A percentile compares a stretch with the other conserved stretches of the same genome.
phyloP scores from a whole-genome alignment of 2,888 invertebrate genomes.

The Dichetophora obliterata region DNA sequence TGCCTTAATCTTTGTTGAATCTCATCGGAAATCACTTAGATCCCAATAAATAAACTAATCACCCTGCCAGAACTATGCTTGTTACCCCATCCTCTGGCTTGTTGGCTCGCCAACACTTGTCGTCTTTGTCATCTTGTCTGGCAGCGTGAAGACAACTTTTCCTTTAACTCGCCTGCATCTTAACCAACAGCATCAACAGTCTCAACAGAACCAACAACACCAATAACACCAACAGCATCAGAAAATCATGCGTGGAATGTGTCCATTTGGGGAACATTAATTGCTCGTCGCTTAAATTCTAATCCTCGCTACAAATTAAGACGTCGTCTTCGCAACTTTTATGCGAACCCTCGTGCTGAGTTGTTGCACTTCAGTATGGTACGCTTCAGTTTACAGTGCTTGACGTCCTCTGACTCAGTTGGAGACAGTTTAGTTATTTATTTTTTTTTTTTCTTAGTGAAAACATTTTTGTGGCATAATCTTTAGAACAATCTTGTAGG shows the following conservation, averaged over 20 bases:
- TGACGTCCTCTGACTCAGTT: too few relatives aligned
- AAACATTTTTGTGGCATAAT: too few relatives aligned
- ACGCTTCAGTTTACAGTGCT: background rate
- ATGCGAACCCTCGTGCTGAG: constrained; percentile 65
- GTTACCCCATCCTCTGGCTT: background rate
- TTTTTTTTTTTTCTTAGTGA: too few relatives aligned
- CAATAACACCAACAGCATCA: constrained; percentile 27
- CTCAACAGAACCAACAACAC: background rate
- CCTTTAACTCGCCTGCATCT: constrained; percentile 1
- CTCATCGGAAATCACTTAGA: constrained; percentile 71
- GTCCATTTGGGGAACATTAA: constrained; percentile 67
- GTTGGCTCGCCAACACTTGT: constrained; percentile 38
- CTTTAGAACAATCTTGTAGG: too few relatives aligned
- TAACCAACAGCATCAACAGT: background rate
- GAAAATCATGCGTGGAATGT: constrained; percentile 51
- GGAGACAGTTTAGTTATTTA: too few relatives aligned
- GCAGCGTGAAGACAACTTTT: constrained; percentile 11
- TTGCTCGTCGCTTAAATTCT: constrained; percentile 71
- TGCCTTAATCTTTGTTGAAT: constrained; percentile 67
- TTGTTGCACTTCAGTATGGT: constrained; percentile 48
- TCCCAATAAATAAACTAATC: constrained; percentile 69
- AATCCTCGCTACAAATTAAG: constrained; percentile 70
- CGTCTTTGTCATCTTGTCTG: constrained; percentile 20
- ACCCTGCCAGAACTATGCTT: constrained; percentile 46
- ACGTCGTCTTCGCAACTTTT: constrained; percentile 62